A percentile compares a stretch with the other conserved stretches of the same genome.
Evolutionary conservation across 2,797 vertebrate genomes (phyloP).

Genomic region (Ctenochaetus hawaiiensis): DNA sequence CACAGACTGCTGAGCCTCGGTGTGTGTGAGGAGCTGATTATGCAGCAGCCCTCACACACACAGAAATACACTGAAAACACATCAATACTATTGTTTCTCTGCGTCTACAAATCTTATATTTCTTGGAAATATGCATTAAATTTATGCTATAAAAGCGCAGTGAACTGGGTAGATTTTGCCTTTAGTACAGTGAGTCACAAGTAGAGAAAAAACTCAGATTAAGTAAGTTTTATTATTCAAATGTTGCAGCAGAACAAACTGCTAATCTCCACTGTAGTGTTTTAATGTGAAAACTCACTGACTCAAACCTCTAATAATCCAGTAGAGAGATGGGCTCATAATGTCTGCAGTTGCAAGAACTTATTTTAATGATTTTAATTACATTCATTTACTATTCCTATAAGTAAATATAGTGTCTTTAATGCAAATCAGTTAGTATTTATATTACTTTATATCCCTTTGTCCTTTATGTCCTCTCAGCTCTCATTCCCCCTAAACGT

Average conservation of each 20-base stretch:
- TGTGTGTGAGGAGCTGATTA: constrained; percentile 13
- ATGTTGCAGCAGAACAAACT: background rate
- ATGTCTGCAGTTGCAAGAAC: background rate
- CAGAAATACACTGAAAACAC: background rate
- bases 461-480: background rate
- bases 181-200: background rate
- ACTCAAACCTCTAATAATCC: background rate
- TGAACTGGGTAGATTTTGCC: background rate
- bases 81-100: background rate
- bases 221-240: background rate
- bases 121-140: background rate
- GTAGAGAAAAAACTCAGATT: background rate
- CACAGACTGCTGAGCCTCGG: constrained; percentile 30
- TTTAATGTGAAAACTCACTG: background rate
- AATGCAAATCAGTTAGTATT: background rate
- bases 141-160: background rate
- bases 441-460: background rate
- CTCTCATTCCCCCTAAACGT: background rate
- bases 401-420: background rate
- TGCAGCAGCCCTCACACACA: constrained; percentile 2
- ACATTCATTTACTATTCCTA: background rate
- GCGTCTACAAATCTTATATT: background rate
- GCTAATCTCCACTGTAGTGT: background rate
- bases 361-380: background rate
- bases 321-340: too few relatives aligned